Base-by-base conservation (phyloP, 2,113 vertebrate species). In the Canis aureus region DNA sequence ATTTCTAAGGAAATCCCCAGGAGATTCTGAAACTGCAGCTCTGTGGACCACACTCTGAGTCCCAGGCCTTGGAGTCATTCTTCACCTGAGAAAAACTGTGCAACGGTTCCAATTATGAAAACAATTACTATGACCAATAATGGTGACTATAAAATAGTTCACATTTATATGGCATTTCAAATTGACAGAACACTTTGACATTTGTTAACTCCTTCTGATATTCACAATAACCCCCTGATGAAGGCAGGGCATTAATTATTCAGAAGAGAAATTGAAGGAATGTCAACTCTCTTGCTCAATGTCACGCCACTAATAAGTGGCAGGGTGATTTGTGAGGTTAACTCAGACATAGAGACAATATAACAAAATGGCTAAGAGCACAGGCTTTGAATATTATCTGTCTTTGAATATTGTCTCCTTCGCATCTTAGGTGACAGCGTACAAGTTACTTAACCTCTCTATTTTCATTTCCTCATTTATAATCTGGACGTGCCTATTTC, bases 111-210 rank as follows among this genome's bases (percentile, higher is more conserved):
- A 94, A 94, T 95, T 96, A 96, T 89, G 79, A 92, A 95, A 97
- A 93, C 78, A 95, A 89, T 96, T 93, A 92, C 57, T 80, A 67
- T 95, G 87, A 62, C 78, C 78, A 96, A 62, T 94, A 85, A 94
- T 49, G 78, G n/a, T 95, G 89, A 79, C 94, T 89, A 73, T 94
- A 95, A 97, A 96, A 86, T 67, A 93, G 86, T 67, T 97, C 95
- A 92, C 86, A 98, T 97, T 98, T 92, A 96, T 53, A 55, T 90
- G 92, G 74, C 87, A 97, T 97, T 98, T 98, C 43, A 86, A 73
- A 71, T 81, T 97, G 96, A 97, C 64, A 95, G 94, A 93, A 81
- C 87, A 96, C 97, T 94, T 74, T 97, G 96, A 98, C 96, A 97
- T 98, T 96, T 96, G 82, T 94, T 95, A 96, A 80, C 74, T 90